phyloP scores from a whole-genome alignment of 2,797 vertebrate genomes.

The Coregonus suidteri region DNA sequence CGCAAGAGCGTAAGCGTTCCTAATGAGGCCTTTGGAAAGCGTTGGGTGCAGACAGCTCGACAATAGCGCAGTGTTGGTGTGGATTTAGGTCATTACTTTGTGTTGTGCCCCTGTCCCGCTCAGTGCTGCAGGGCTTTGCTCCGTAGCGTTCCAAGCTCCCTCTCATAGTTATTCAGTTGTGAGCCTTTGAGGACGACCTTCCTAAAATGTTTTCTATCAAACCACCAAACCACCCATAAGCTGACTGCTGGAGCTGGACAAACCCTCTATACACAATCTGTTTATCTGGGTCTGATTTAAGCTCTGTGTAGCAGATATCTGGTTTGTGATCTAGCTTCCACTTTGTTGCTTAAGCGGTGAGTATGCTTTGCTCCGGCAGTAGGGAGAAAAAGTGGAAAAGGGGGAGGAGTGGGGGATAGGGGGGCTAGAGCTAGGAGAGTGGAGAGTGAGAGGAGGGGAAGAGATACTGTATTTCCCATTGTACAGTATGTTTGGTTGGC shows the following conservation, averaged over 20 bases:
- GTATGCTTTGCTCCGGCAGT: neutral
- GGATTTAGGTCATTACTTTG: conserved; percentile 73
- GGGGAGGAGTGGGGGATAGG: neutral
- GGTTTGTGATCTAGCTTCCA: conserved; percentile 22
- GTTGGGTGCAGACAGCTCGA: conserved; percentile 58
- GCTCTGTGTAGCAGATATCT: neutral
- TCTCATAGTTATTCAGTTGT: conserved; percentile 32
- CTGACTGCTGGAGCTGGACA: neutral
- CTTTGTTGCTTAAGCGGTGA: neutral
- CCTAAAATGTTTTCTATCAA: conserved; percentile 12
- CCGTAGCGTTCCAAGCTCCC: conserved; percentile 25
- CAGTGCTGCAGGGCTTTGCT: conserved; percentile 10
- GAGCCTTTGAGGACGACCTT: conserved; percentile 17
- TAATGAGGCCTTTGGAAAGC: conserved; percentile 71
- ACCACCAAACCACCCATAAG: neutral
- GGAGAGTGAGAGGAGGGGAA: neutral
- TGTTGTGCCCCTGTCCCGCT: conserved; percentile 28
- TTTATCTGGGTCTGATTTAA: neutral
- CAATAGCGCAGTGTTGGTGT: conserved; percentile 69
- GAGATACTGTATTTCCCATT: no score
- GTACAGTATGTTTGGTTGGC: no score
- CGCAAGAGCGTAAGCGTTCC: conserved; percentile 62
- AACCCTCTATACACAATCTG: neutral
- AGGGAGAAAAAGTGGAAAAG: neutral
- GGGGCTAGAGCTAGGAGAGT: neutral